A percentile compares a stretch with the other conserved stretches of the same genome.
Conservation (phyloP, 2,113 vertebrate genomes). For the Vulpes vulpes region DNA sequence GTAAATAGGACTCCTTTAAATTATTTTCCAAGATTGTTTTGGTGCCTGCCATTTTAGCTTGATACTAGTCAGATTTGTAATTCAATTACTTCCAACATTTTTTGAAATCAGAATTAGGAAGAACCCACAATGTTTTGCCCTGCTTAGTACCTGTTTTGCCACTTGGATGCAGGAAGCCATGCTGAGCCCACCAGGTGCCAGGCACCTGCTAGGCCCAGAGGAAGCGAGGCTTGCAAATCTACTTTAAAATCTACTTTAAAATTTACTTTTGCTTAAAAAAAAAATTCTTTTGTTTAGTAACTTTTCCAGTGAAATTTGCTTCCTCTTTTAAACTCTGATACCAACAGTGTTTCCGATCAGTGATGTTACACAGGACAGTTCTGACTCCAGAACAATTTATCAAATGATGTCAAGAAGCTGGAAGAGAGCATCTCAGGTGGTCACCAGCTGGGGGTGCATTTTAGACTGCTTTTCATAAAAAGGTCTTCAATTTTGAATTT, state of each 20-base stretch:
- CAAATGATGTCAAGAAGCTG: neutral
- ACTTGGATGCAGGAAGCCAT: neutral
- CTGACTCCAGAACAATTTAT: neutral
- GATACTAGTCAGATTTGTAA: neutral
- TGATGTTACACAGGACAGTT: neutral
- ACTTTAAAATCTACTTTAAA: neutral
- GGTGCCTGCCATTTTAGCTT: neutral
- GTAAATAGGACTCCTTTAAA: neutral
- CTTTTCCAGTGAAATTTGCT: neutral
- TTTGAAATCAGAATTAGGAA: neutral
- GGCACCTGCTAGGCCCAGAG: neutral
- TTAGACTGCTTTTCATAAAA: neutral
- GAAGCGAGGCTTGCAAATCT: neutral
- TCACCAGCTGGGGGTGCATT: neutral
- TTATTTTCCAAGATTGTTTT: slow-evolving; percentile 19
- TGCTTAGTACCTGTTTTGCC: neutral
- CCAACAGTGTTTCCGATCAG: neutral
- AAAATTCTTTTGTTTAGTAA: neutral
- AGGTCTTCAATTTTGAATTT: neutral
- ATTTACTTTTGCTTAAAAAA: neutral
- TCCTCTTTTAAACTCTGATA: neutral
- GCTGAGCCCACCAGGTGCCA: neutral
- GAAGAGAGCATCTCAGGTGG: neutral
- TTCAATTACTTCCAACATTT: neutral
- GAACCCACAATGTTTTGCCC: neutral